These are phyloP conservation scores for Thymallus thymallus DNA, from an alignment of 2,113 vertebrate genomes.

Conservation along the genomic window DNA sequence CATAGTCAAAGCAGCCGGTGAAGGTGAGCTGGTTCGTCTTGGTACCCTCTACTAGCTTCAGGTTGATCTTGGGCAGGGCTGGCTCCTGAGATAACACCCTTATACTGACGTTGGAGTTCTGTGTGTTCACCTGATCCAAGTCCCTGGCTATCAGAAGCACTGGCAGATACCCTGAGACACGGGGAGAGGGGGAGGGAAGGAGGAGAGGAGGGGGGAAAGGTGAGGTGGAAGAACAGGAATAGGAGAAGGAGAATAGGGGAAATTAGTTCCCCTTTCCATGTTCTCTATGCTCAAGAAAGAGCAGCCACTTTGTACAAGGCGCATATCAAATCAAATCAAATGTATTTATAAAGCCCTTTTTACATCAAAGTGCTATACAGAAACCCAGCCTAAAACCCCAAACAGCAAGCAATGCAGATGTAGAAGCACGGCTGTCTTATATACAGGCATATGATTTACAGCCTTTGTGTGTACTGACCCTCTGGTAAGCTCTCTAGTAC, in stretches of 20 bases:
- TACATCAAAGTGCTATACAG: no score
- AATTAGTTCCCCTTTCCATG: neutral
- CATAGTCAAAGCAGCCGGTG: conserved; percentile 75
- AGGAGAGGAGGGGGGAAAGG: neutral
- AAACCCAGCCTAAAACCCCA: no score
- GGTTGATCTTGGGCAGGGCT: conserved; percentile 36
- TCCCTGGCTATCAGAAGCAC: conserved; percentile 36
- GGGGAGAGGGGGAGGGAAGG: neutral
- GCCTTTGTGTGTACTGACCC: conserved; percentile 37
- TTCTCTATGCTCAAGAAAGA: no score
- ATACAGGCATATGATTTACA: no score
- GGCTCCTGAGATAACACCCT: conserved; percentile 65
- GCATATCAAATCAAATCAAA: no score
- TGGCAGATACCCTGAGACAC: conserved; percentile 40
- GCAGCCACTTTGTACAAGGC: no score
- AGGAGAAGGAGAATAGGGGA: neutral
- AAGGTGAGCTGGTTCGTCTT: conserved; percentile 48
- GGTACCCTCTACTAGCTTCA: conserved; percentile 9
- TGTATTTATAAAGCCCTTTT: no score
- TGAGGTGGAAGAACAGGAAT: neutral
- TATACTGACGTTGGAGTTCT: conserved; percentile 72
- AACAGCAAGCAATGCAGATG: no score
- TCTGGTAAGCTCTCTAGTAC: conserved; percentile 57
- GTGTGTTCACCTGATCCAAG: conserved; percentile 40
- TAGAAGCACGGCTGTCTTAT: no score